Evolutionary conservation across 2,113 vertebrate species (phyloP), one percentile per base, ranked within the genome.

Genomic region (Bos indicus): DNA sequence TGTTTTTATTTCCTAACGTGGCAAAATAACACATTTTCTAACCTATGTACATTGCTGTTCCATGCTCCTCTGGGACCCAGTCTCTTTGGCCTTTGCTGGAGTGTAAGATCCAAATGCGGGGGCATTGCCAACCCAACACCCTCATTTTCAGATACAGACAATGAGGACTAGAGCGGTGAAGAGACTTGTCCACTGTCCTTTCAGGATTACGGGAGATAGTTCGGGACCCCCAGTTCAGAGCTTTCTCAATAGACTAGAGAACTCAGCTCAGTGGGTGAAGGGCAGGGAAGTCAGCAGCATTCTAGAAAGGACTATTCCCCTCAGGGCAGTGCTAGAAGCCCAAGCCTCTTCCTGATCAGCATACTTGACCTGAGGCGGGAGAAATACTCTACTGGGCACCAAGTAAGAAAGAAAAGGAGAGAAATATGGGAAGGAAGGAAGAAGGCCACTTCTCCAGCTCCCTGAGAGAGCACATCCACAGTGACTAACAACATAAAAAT

Each of bases 381-480:
- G 48, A 88, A 94, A 14, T 30, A 83, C 21, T 36, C 67, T 48
- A 25, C 13, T 30, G 4, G 48, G 46, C 26, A 43, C 36, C 52
- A 12, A 48, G 51, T 30, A 14, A 82, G 80, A 82, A 82, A 82
- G 19, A 54, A 82, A 82, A n/a, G 19, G 80, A n/a, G 51, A 82
- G 80, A n/a, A n/a, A 23, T 51, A 82, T 6, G 33, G 51, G 80
- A 82, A 36, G 26, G 46, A 48, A 80, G 51, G 81, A 56, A 83
- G n/a, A 36, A 40, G 21, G n/a, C n/a, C 0, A 0, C 48, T 33
- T 52, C 57, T 23, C 33, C 17, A 0, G 11, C 48, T 81, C 9
- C n/a, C 23, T 25, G 10, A 59, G 30, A 26, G 23, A 80, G 21
- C 85, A 59, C 14, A 0, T 36, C 15, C 21, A 30, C 6, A 30